A percentile compares a stretch with the other conserved stretches of the same genome.
phyloP scores from a whole-genome alignment of 2,113 vertebrate genomes.

The Panurus biarmicus region DNA sequence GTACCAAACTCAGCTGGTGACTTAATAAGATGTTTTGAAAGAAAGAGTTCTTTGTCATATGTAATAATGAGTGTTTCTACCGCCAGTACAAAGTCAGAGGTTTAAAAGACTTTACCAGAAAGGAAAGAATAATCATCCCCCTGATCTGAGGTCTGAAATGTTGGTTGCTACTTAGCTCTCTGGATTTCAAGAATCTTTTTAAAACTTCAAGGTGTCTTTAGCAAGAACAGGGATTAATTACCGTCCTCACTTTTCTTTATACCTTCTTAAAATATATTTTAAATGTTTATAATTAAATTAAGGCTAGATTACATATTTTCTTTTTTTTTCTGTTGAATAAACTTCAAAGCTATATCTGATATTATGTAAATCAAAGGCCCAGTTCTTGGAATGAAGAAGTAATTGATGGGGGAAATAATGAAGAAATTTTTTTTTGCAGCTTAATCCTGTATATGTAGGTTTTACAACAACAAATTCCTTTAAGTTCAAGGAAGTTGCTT shows the following conservation, averaged over 20 bases:
- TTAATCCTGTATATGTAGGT: background rate
- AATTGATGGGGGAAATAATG: background rate
- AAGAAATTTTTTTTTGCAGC: background rate
- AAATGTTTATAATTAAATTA: background rate
- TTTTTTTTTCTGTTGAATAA: background rate
- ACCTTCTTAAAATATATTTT: background rate
- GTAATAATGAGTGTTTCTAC: slow-evolving; percentile 4
- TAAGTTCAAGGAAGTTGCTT: background rate
- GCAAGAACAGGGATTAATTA: background rate
- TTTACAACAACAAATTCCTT: background rate
- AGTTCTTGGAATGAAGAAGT: background rate
- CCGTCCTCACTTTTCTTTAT: background rate
- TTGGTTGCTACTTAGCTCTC: background rate
- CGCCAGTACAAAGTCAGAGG: background rate
- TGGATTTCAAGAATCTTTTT: background rate
- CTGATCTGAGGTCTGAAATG: background rate
- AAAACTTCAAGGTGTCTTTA: background rate
- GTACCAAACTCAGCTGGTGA: background rate
- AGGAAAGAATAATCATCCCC: background rate
- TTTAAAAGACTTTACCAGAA: background rate
- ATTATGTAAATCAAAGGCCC: background rate
- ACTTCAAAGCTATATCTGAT: background rate
- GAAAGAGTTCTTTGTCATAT: background rate
- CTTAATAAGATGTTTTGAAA: background rate
- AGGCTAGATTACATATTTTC: background rate